Base-by-base conservation (phyloP, 1,140 invertebrate species). In the Penaeus indicus region DNA sequence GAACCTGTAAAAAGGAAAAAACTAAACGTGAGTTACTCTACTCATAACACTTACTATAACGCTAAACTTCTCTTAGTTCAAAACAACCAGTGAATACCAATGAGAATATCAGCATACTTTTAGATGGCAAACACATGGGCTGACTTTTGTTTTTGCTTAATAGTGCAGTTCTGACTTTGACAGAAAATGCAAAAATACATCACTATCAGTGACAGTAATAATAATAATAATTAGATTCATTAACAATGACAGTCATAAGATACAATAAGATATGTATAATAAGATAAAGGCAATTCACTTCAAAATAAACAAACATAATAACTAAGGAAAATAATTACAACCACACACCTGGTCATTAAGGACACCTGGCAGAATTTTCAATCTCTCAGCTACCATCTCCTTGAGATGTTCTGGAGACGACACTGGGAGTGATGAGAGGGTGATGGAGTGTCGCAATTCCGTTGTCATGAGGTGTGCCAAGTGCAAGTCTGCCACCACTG, bases 401-500 rank as follows among this genome's bases (percentile, higher is more conserved):
- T 63, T 77, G 22, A 86, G 27, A 5, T 77, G 54, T 18, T 86
- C 84, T 2, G 75, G 84, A 47, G 84, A 86, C 1, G 84, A 79
- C 21, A 79, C 32, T n/a, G 47, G 13, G 13, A 86, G 75, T n/a
- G 84, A 78, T 5, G 84, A 77, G 4, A 79, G 47, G 16, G 79
- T 32, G n/a, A 78, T 63, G 21, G 84, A 86, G 61, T 86, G 84
- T 21, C 61, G 84, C n/a, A 86, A 75, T 21, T 86, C 84, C 16
- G 84, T 78, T 5, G 54, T 38, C 2, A 86, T 47, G 13, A 86
- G 75, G 54, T 86, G 84, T 32, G 84, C 84, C 3, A 86, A 47
- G 60, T 86, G 72, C 25, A 86, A 54, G 72, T 86, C 84, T 32
- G 84, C 84, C 11, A 86, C 75, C 27, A 86, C 84, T 38, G 84